phyloP scores from a whole-genome alignment of 2,888 invertebrate species.

The Drosophila diplacantha region DNA sequence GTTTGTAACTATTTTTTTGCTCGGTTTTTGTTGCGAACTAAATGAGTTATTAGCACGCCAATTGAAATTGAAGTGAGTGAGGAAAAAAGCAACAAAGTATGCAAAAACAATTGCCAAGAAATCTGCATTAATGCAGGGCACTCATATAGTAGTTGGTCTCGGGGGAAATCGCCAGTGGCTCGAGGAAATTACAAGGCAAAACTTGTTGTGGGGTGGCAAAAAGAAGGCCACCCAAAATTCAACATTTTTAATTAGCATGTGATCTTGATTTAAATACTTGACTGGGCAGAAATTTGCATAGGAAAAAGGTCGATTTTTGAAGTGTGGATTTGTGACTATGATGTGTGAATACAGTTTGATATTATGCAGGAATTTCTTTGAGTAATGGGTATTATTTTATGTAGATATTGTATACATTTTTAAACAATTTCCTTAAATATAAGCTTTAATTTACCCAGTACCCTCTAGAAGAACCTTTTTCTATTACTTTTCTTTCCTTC shows the following conservation, averaged over 20 bases:
- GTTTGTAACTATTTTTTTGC: slow-evolving; percentile 37
- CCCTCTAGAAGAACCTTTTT: too few species aligned
- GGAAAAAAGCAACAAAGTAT: slow-evolving; percentile 30
- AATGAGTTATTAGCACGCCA: slow-evolving; percentile 77
- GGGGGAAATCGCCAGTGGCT: slow-evolving; percentile 34
- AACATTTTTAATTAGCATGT: slow-evolving; percentile 36
- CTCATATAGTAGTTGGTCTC: slow-evolving; percentile 11
- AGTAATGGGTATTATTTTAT: not conserved
- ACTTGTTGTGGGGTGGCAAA: slow-evolving; percentile 10
- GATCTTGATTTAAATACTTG: slow-evolving; percentile 19
- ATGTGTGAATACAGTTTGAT: not conserved
- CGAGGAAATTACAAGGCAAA: slow-evolving; percentile 30
- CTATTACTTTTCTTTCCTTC: too few species aligned
- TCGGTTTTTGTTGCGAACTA: slow-evolving; percentile 66
- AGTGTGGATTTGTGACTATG: not conserved
- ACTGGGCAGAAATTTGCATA: slow-evolving; percentile 2
- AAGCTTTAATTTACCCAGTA: not conserved
- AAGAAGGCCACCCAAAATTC: slow-evolving; percentile 43
- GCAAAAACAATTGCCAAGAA: slow-evolving; percentile 39
- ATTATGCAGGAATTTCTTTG: not conserved
- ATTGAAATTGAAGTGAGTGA: slow-evolving; percentile 65
- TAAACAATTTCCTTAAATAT: too few species aligned
- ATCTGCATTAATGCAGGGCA: slow-evolving; percentile 31
- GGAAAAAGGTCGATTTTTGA: not conserved
- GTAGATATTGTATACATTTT: too few species aligned